Conservation (phyloP, 2,888 invertebrate species). For the Yponomeuta malinellus region DNA sequence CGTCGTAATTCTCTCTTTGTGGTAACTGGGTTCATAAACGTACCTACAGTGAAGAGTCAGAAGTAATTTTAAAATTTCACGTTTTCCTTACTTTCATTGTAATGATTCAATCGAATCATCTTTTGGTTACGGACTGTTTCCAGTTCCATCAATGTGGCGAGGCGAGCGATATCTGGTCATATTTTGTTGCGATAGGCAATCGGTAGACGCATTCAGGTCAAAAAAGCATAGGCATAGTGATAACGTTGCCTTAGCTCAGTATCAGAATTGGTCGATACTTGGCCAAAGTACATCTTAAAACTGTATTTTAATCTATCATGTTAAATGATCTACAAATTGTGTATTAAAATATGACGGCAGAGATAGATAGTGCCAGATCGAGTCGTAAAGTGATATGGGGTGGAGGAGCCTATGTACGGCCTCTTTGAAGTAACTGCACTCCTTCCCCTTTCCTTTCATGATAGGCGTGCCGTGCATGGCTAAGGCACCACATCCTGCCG, state of each 20-base stretch:
- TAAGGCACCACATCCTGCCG: slow-evolving; percentile 52
- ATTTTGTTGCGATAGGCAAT: background rate
- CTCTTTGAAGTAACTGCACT: slow-evolving; percentile 42
- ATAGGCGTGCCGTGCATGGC: slow-evolving; percentile 55
- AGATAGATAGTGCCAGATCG: background rate
- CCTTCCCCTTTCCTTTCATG: slow-evolving; percentile 37
- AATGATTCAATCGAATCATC: slow-evolving; percentile 3
- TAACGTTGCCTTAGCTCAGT: background rate
- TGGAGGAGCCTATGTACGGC: slow-evolving; percentile 26
- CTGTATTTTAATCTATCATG: too few species aligned
- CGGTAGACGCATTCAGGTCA: background rate
- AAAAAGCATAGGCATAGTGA: background rate
- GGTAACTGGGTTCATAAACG: background rate
- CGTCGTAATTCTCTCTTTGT: slow-evolving; percentile 18
- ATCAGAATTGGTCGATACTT: too few species aligned
- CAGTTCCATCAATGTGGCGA: background rate
- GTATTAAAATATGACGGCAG: too few species aligned
- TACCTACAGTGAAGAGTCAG: background rate
- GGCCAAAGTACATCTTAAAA: too few species aligned
- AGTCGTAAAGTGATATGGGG: background rate
- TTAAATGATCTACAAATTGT: too few species aligned
- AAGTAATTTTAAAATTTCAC: background rate
- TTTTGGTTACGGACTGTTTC: background rate
- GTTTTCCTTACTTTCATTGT: background rate
- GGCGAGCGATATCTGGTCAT: background rate